phyloP scores from a whole-genome alignment of 2,888 invertebrate genomes.

The Agapetus fuscipes region DNA sequence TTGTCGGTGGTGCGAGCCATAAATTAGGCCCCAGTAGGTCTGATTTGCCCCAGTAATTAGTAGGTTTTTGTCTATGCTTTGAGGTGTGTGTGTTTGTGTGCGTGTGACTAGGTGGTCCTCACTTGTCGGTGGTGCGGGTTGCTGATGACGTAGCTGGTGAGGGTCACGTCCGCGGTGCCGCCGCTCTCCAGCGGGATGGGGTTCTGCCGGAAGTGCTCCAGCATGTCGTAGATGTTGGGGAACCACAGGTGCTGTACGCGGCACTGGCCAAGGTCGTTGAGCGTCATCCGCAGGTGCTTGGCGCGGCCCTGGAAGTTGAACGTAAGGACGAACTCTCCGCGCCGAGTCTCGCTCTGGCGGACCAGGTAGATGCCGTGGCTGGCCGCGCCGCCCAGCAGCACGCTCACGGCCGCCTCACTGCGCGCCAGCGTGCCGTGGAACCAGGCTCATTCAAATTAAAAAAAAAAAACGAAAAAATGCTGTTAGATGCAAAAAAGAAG shows the following conservation, averaged over 20 bases:
- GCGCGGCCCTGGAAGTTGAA: constrained; percentile 85
- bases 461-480: no score
- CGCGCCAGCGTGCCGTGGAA: constrained; percentile 95
- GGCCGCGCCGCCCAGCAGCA: constrained; percentile 75
- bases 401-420: constrained; percentile 85
- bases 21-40: no score
- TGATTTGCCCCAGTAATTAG: no score
- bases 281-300: constrained; percentile 93
- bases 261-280: constrained; percentile 89
- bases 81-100: no score
- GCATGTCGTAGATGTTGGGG: constrained; percentile 92
- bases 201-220: constrained; percentile 91
- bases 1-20: constrained; percentile 32
- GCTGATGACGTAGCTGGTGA: constrained; percentile 78
- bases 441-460: constrained; percentile 97
- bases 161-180: constrained; percentile 84
- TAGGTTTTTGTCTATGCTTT: no score
- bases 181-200: constrained; percentile 95
- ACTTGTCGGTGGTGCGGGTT: constrained; percentile 37
- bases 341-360: constrained; percentile 90
- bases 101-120: constrained; percentile 32
- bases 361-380: constrained; percentile 95
- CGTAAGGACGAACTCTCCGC: constrained; percentile 95
- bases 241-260: constrained; percentile 91
- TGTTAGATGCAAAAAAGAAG: no score